These are phyloP conservation scores for Polymixis lichenea DNA, from an alignment of 2,888 invertebrate species.

Conservation along the genomic window DNA sequence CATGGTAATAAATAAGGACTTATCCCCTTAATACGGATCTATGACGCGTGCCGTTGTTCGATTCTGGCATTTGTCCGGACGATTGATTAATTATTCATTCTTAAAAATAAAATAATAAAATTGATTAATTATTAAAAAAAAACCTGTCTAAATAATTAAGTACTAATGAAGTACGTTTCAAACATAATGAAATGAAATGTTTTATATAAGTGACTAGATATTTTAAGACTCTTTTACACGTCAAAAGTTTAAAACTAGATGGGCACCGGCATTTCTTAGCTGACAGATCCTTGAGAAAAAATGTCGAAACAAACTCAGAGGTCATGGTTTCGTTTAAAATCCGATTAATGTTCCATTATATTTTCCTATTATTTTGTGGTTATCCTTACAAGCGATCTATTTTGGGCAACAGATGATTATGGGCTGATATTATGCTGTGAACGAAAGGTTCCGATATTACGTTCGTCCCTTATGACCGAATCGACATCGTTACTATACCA, in stretches of 20 bases:
- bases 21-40: not conserved
- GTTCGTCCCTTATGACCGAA: not conserved
- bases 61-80: not conserved
- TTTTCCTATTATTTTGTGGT: not conserved
- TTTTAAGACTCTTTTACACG: too few species aligned
- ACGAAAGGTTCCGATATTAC: not conserved
- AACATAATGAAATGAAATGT: not conserved
- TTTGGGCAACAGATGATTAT: not conserved
- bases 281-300: too few species aligned
- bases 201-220: too few species aligned
- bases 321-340: too few species aligned
- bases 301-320: too few species aligned
- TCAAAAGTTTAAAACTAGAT: too few species aligned
- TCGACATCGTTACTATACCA: not conserved
- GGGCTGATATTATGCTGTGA: not conserved
- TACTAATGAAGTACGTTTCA: not conserved
- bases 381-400: not conserved
- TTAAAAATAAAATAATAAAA: too few species aligned
- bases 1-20: slow-evolving; percentile 10
- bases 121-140: slow-evolving; percentile 12
- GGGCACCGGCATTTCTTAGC: too few species aligned
- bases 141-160: not conserved
- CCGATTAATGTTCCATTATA: not conserved
- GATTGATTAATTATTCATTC: slow-evolving; percentile 5
- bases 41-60: not conserved